phyloP scores from a whole-genome alignment of 2,888 invertebrate species.

The Carcina quercana region DNA sequence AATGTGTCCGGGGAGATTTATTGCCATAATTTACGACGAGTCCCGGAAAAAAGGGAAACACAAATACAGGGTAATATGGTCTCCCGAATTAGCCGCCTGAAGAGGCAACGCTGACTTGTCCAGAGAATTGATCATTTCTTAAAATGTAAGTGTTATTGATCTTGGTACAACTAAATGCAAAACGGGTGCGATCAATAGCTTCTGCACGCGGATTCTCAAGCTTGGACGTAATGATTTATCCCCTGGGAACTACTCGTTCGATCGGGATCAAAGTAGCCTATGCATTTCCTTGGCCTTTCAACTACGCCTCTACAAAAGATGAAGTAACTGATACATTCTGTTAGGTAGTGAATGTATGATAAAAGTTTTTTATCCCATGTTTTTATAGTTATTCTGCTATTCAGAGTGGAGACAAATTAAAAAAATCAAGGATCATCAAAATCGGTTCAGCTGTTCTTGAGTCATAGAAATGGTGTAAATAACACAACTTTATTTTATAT shows the following conservation, averaged over 20 bases:
- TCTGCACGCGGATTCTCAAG: background rate
- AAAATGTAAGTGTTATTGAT: background rate
- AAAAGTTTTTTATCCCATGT: too few species aligned
- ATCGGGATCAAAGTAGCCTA: too few species aligned
- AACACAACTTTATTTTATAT: background rate
- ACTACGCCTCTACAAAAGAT: too few species aligned
- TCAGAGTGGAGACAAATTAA: too few species aligned
- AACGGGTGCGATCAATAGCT: background rate
- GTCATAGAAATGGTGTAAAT: background rate
- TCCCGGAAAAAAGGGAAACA: conserved; percentile 58
- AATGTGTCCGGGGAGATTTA: conserved; percentile 57
- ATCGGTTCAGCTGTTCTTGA: too few species aligned
- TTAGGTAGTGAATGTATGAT: too few species aligned
- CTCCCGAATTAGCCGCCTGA: conserved; percentile 8
- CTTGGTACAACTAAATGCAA: background rate
- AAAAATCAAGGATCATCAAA: too few species aligned
- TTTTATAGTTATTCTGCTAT: too few species aligned
- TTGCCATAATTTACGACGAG: conserved; percentile 59
- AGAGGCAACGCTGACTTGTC: background rate
- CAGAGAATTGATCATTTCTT: too few species aligned
- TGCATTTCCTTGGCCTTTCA: too few species aligned
- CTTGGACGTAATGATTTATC: background rate
- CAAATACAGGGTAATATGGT: conserved; percentile 14
- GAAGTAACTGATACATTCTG: too few species aligned
- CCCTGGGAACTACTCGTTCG: background rate